Conservation (phyloP, 1,140 invertebrate genomes). For the Chironomus striatipennis region DNA sequence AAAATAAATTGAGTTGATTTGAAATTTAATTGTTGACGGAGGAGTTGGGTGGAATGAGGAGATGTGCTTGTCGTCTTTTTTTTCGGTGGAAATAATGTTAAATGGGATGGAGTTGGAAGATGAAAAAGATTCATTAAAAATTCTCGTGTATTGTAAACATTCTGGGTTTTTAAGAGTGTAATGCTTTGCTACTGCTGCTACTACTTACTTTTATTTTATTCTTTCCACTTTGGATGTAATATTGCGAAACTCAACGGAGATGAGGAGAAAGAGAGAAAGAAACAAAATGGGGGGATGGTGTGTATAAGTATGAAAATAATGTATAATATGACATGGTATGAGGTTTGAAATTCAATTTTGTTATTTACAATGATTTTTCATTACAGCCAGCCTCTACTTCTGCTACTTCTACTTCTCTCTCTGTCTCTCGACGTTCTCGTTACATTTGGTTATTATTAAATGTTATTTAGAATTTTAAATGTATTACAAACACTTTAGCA, state of each 20-base stretch:
- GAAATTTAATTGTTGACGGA: constrained; percentile 13
- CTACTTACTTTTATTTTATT: not conserved
- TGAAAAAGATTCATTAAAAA: constrained; percentile 2
- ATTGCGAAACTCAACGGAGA: too few species aligned
- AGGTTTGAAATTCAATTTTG: not conserved
- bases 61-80: not conserved
- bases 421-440: too few species aligned
- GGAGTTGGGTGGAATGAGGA: not conserved
- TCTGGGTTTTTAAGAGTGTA: not conserved
- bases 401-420: not conserved
- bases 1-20: constrained; percentile 15
- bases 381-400: not conserved
- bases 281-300: constrained; percentile 11
- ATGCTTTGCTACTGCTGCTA: constrained; percentile 3
- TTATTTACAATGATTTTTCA: constrained; percentile 15
- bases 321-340: not conserved
- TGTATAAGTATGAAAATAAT: not conserved
- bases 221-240: too few species aligned
- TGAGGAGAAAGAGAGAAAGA: too few species aligned
- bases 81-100: not conserved
- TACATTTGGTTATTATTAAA: constrained; percentile 4
- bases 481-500: constrained; percentile 1
- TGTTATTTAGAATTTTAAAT: constrained; percentile 15
- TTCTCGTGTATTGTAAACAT: not conserved
- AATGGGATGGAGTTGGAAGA: not conserved